Percentiles rank a stretch among this genome's conserved stretches.
These are phyloP conservation scores for Tribolium castaneum DNA, from an alignment of 1,140 invertebrate species.

Conservation along the genomic window DNA sequence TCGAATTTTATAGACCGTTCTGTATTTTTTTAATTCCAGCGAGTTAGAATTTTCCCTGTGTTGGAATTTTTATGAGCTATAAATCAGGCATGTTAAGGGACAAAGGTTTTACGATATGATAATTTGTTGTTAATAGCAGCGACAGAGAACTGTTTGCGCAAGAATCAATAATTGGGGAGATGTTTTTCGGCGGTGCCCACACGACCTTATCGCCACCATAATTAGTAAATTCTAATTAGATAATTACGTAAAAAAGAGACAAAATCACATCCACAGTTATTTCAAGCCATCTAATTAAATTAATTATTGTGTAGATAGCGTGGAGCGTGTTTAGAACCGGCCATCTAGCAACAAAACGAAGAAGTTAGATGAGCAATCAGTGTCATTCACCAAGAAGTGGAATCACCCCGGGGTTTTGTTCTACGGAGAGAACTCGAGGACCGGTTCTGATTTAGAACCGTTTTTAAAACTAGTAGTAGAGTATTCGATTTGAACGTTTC, in stretches of 20 bases:
- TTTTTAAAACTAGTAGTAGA: slow-evolving; percentile 43
- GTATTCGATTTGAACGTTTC: slow-evolving; percentile 41
- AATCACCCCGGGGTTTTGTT: slow-evolving; percentile 36
- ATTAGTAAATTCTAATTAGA: slow-evolving; percentile 40
- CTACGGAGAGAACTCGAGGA: slow-evolving; percentile 1
- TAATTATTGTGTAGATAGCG: slow-evolving; percentile 34
- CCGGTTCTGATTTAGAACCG: slow-evolving; percentile 40
- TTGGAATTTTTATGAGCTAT: slow-evolving; percentile 25
- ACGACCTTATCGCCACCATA: slow-evolving; percentile 17
- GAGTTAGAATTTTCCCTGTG: neutral
- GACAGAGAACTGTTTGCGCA: neutral
- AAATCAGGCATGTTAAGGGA: slow-evolving; percentile 16
- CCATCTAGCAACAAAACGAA: slow-evolving; percentile 36
- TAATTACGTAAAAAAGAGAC: slow-evolving; percentile 38
- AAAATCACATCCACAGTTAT: slow-evolving; percentile 40
- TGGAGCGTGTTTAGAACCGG: slow-evolving; percentile 15
- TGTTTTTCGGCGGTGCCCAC: neutral
- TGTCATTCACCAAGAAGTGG: slow-evolving; percentile 40
- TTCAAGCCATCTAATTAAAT: slow-evolving; percentile 36
- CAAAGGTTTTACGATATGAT: slow-evolving; percentile 28
- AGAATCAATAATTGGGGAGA: neutral
- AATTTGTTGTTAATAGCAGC: neutral
- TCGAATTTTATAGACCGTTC: slow-evolving; percentile 22
- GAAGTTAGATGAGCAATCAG: slow-evolving; percentile 41
- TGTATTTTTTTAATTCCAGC: slow-evolving; percentile 6